These are phyloP conservation scores for Lichenostomus cassidix DNA, from an alignment of 2,113 vertebrate species.

Conservation along the genomic window DNA sequence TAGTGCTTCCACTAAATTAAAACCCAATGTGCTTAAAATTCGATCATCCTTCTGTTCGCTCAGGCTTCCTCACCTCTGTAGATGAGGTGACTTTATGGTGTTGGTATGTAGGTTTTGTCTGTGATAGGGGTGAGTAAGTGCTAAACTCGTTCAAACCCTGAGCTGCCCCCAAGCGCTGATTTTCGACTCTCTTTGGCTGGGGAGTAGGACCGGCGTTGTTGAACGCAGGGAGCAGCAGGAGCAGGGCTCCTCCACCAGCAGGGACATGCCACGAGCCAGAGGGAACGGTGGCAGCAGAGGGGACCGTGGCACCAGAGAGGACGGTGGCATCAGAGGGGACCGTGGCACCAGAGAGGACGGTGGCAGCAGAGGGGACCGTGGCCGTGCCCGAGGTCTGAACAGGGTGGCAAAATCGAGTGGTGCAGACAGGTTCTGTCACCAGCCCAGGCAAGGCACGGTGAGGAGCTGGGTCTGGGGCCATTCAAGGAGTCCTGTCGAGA, in stretches of 20 bases:
- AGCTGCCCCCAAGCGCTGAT: neutral
- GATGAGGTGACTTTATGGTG: neutral
- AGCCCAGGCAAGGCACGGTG: neutral
- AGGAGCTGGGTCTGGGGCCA: neutral
- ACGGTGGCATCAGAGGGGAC: too few species aligned
- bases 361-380: neutral
- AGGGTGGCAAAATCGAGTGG: neutral
- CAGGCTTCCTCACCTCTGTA: neutral
- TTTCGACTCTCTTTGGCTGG: neutral
- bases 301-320: neutral
- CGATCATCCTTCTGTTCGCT: accelerated
- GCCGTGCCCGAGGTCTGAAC: accelerated
- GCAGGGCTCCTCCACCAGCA: neutral
- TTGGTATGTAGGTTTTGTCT: neutral
- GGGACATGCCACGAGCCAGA: accelerated
- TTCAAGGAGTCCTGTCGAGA: neutral
- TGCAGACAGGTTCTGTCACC: neutral
- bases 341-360: too few species aligned
- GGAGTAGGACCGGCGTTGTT: accelerated
- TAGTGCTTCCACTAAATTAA: neutral
- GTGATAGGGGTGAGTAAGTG: neutral
- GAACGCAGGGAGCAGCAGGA: neutral
- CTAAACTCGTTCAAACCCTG: neutral
- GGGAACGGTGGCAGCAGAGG: too few species aligned
- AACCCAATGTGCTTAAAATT: accelerated